A percentile compares a stretch with the other conserved stretches of the same genome.
phyloP scores from a whole-genome alignment of 2,797 vertebrate species.

The Catharus ustulatus region DNA sequence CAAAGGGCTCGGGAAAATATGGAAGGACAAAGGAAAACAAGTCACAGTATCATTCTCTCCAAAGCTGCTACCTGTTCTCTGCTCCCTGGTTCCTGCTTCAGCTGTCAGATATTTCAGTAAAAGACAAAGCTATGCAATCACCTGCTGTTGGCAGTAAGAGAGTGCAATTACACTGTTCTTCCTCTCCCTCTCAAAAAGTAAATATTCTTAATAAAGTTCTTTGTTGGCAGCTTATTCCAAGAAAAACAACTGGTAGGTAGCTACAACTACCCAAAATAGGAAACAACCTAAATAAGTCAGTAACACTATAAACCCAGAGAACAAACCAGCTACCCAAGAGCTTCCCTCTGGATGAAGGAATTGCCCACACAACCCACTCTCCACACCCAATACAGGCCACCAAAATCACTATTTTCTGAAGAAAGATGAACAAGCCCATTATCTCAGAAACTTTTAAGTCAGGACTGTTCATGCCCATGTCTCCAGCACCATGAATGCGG shows the following conservation, averaged over 20 bases:
- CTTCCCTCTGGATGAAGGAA: not conserved
- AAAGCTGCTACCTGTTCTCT: not conserved
- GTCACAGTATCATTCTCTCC: not conserved
- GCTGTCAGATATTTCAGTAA: not conserved
- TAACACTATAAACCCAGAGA: not conserved
- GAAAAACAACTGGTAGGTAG: not conserved
- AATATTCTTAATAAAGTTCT: not conserved
- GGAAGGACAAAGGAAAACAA: not conserved
- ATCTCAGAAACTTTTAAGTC: not conserved
- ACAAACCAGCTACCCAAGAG: not conserved
- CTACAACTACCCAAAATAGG: not conserved
- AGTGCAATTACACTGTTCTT: accelerated
- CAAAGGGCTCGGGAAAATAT: not conserved
- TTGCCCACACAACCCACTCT: not conserved
- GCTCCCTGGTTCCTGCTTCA: not conserved
- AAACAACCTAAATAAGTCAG: not conserved
- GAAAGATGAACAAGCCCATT: not conserved
- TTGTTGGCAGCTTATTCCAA: not conserved
- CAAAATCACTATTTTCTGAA: not conserved
- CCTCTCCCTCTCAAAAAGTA: not conserved
- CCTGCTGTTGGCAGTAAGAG: not conserved
- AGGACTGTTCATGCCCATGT: not conserved
- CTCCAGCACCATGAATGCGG: not conserved
- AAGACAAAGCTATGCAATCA: not conserved
- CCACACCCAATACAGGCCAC: not conserved